Evolutionary conservation across 2,888 invertebrate genomes (phyloP), one percentile per base, ranked within the genome.

Genomic region (Mesoligia furuncula): DNA sequence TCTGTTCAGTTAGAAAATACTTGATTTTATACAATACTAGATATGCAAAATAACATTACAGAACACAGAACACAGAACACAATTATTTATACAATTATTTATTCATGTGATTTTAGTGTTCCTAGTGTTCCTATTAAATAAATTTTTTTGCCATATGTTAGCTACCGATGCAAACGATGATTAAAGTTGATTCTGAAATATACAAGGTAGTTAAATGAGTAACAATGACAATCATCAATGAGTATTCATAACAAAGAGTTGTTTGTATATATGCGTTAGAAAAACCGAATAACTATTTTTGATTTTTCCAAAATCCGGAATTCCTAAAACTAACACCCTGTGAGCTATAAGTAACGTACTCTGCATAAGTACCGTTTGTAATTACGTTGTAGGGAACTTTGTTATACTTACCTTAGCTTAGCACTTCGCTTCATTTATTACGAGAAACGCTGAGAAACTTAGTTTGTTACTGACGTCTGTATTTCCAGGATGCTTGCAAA

Each of bases 291-390:
- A 17, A 8, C 4, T 9, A 7, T 6, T 6, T 36, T 36, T 11
- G 4, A 62, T 11, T 62, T 62, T 20, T 0, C 24, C 11, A 24
- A 24, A 62, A 62, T 13, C 0, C 11, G 13, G 36, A 62, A 24
- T 62, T 24, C 13, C 36, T 62, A 39, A 36, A 62, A 24, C 24
- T 24, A 62, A 24, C 84, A 85, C 24, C 79, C 86, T 83, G 86
- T 84, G 66, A n/a, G 2, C 0, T 57, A 27, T 9, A 79, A 83
- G 65, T 85, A 75, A 73, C 70, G 51, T 39, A 75, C 51, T 85
- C 73, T 78, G 66, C 77, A 84, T 73, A 75, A 76, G 82, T 87
- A 87, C 87, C 81, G 89, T 87, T 83, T 83, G 82, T 88, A 88
- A 88, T 88, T 88, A 88, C 66, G 80, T 77, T 86, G 87, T 74